Evolutionary conservation across 2,113 vertebrate genomes (phyloP).

Genomic region (Forbesichthys agassizii): DNA sequence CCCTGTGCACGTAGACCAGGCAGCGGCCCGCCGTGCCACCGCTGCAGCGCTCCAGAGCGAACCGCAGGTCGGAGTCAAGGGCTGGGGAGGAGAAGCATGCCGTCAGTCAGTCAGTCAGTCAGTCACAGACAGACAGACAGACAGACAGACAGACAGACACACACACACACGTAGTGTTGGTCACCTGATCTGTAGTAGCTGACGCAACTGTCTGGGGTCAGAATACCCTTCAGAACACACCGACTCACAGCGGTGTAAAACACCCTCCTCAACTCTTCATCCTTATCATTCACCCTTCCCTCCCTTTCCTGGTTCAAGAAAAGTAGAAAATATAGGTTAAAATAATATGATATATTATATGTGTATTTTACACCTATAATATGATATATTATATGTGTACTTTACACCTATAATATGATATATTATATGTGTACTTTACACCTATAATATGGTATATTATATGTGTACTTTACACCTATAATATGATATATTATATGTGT

Average conservation of each 20-base stretch:
- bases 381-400: too few species aligned
- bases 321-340: background rate
- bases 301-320: constrained; percentile 15
- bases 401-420: too few species aligned
- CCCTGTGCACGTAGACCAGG: constrained; percentile 77
- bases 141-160: background rate
- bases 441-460: too few species aligned
- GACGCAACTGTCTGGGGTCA: constrained; percentile 60
- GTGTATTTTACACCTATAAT: too few species aligned
- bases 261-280: constrained; percentile 52
- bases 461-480: too few species aligned
- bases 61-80: constrained; percentile 74
- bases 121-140: background rate
- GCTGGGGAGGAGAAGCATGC: constrained; percentile 43
- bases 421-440: too few species aligned
- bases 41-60: constrained; percentile 58
- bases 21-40: constrained; percentile 58
- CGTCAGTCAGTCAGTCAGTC: background rate
- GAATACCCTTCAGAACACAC: constrained; percentile 54
- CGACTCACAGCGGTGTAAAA: constrained; percentile 61
- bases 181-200: constrained; percentile 74
- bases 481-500: too few species aligned
- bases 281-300: constrained; percentile 10
- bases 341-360: too few species aligned
- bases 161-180: background rate